Base-by-base conservation (phyloP, 2,113 vertebrate species). In the Pomatorhinus ruficollis region DNA sequence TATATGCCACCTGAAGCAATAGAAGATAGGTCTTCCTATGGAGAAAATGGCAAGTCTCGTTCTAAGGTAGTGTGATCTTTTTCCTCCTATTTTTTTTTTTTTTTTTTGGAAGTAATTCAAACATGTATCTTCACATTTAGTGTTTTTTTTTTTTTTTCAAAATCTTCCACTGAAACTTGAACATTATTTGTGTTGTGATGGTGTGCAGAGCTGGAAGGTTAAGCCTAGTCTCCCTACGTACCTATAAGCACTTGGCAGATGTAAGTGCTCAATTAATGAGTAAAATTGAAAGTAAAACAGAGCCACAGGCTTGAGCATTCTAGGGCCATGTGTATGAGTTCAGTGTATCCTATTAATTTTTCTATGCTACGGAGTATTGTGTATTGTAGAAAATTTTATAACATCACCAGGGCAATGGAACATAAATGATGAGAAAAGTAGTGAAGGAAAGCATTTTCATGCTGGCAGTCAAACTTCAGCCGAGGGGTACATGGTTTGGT, bases 1-100 rank as follows among this genome's bases (percentile, higher is more conserved):
- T 99, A 99, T 39, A 99, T 99, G 99, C 98, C 99, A 28, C 99
- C 99, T 8, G 99, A 99, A 97, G 98, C 99, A 90, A 99, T 99
- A 96, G 99, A 98, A 98, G 99, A 99, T 94, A 98, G 98, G 33
- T 99, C 99, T 75, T 98, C 99, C 25, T 98, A 98, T 93, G 94
- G 97, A 88, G 98, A 98, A 94, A 98, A 98, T 81, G 99, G 99
- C 91, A 99, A 98, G 86, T 97, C 98, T 57, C 98, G 97, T 49
- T 99, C 99, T 66, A 99, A 99, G 99, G 99, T 99, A 98, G 57
- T n/a, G 5, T 31, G 5, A 47, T 37, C 12, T 19, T 72, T 35
- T 77, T 61, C 20, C 3, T 52, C 5, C 13, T 60, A 1, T n/a
- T n/a, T n/a, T n/a, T n/a, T n/a, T n/a, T n/a, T n/a, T n/a, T n/a